A percentile compares a stretch with the other conserved stretches of the same genome.
Evolutionary conservation across 2,888 invertebrate species (phyloP).

Genomic region (Epiblema foenella): DNA sequence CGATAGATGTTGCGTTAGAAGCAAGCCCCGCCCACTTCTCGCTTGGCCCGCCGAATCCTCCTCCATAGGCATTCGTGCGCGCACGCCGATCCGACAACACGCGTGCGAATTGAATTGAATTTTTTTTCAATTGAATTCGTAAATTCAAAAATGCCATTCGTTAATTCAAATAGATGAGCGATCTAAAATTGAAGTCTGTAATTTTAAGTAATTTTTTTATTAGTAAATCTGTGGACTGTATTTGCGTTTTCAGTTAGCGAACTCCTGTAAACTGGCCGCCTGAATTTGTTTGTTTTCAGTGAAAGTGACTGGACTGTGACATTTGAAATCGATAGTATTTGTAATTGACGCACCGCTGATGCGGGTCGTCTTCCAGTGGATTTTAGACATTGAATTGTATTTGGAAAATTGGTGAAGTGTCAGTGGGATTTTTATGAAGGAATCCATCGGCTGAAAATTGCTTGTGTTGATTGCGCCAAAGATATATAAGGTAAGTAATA

Average conservation of each 20-base stretch:
- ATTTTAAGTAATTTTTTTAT: slow-evolving; percentile 38
- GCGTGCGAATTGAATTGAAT: slow-evolving; percentile 57
- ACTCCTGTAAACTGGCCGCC: slow-evolving; percentile 63
- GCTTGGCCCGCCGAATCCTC: slow-evolving; percentile 74
- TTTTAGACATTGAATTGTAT: slow-evolving; percentile 59
- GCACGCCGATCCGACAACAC: slow-evolving; percentile 76
- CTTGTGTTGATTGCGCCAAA: slow-evolving; percentile 68
- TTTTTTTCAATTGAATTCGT: slow-evolving; percentile 67
- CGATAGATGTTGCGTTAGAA: slow-evolving; percentile 82
- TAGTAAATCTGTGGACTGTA: slow-evolving; percentile 59
- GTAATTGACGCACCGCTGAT: slow-evolving; percentile 64
- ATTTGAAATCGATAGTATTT: slow-evolving; percentile 72
- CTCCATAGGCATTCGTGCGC: slow-evolving; percentile 82
- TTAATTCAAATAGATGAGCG: slow-evolving; percentile 34
- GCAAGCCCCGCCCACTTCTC: slow-evolving; percentile 74
- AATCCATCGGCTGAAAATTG: slow-evolving; percentile 51
- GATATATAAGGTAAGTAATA: slow-evolving; percentile 69
- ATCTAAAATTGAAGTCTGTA: slow-evolving; percentile 16
- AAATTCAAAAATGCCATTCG: slow-evolving; percentile 61
- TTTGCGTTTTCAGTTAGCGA: slow-evolving; percentile 75
- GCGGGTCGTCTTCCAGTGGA: slow-evolving; percentile 51
- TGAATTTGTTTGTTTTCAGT: slow-evolving; percentile 67
- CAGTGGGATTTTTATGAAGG: slow-evolving; percentile 70
- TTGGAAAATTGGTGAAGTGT: slow-evolving; percentile 71
- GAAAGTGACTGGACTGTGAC: slow-evolving; percentile 80